Base-by-base conservation (phyloP, 2,113 vertebrate species). In the mouse (Mus musculus) region DNA sequence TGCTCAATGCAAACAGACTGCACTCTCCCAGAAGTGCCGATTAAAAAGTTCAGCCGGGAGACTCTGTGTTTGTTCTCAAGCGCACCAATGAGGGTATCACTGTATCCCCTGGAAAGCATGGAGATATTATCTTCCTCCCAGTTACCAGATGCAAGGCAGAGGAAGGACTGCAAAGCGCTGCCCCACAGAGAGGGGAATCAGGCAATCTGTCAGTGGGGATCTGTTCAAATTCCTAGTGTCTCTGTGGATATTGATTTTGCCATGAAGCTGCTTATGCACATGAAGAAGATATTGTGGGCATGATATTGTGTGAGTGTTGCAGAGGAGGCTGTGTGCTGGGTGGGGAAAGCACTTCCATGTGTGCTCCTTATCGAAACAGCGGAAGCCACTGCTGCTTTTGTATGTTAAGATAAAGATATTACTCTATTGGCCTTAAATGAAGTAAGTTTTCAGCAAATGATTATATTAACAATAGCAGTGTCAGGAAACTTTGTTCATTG, bases 31-130 rank as follows among this genome's bases (percentile, higher is more conserved):
- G 24, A 85, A 90, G 46, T 4, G 61, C 88, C 17, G 85, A 84
- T 80, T 59, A 33, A 75, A 95, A 94, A 73, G 92, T 86, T 77
- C 90, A 95, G 7, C 4, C 49, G 95, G 88, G 88, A 63, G 88
- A 63, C 11, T 0, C 13, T 8, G 22, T 56, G 78, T 63, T 76
- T 96, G 80, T 85, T 95, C 69, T 81, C 80, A 28, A 4, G 94
- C 90, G 76, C 0, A 0, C 75, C 36, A 33, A 59, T 65, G 78
- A 65, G 92, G 89, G 73, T 61, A 59, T n/a, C 19, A 5, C 80
- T 54, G 0, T 22, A 13, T 69, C 61, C 85, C 72, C 61, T 19
- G 46, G 90, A 90, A 95, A 72, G 26, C 8, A 4, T 14, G 17
- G 59, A 28, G 63, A 67, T 86, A 10, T 30, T 42, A 86, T 82